phyloP scores from a whole-genome alignment of 1,140 invertebrate species.

The Cydia strobilella region DNA sequence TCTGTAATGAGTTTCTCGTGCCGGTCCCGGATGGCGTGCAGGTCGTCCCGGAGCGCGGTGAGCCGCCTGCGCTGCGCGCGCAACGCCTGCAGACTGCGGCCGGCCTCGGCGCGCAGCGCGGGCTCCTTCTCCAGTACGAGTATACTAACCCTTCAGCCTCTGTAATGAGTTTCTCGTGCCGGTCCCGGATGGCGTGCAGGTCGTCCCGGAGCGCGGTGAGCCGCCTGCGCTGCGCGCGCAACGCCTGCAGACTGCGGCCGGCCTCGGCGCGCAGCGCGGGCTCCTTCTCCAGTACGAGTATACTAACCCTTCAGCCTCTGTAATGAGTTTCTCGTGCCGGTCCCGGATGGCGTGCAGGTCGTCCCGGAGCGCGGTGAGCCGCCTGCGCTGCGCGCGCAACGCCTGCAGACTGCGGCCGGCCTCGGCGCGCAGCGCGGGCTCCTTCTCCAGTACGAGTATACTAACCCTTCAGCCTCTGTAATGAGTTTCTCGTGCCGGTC shows the following conservation, averaged over 20 bases:
- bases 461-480: slow-evolving; percentile 79
- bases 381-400: slow-evolving; percentile 85
- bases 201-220: slow-evolving; percentile 92
- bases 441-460: not conserved
- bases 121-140: not conserved
- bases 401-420: slow-evolving; percentile 90
- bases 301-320: slow-evolving; percentile 78
- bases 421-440: slow-evolving; percentile 64
- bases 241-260: slow-evolving; percentile 82
- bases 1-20: slow-evolving; percentile 82
- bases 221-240: slow-evolving; percentile 86
- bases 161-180: slow-evolving; percentile 82
- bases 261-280: too few relatives aligned
- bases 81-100: slow-evolving; percentile 84
- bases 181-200: slow-evolving; percentile 92
- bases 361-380: slow-evolving; percentile 90
- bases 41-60: slow-evolving; percentile 91
- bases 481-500: slow-evolving; percentile 85
- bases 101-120: too few relatives aligned
- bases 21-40: slow-evolving; percentile 93
- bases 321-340: slow-evolving; percentile 83
- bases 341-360: slow-evolving; percentile 94
- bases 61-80: slow-evolving; percentile 87
- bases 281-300: not conserved
- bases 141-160: slow-evolving; percentile 78